phyloP scores from a whole-genome alignment of 2,797 vertebrate genomes.

The Bovichtus variegatus region DNA sequence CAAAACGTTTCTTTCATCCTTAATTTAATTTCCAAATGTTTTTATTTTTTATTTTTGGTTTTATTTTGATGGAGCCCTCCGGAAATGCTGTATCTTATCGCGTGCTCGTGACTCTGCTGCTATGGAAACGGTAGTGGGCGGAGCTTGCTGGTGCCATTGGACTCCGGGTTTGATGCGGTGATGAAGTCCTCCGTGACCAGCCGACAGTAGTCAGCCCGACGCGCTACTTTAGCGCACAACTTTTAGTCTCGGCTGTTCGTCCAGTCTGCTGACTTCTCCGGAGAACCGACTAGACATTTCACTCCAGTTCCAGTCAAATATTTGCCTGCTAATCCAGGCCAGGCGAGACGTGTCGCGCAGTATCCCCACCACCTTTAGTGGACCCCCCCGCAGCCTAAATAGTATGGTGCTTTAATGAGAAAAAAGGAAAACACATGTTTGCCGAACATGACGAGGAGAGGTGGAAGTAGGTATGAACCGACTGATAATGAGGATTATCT shows the following conservation, averaged over 20 bases:
- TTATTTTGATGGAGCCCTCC: conserved; percentile 53
- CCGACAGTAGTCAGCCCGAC: conserved; percentile 2
- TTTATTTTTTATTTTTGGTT: accelerated
- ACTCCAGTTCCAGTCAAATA: background rate
- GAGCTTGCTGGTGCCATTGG: conserved; percentile 64
- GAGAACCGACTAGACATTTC: background rate
- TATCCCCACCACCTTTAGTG: conserved; percentile 50
- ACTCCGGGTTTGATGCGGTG: conserved; percentile 58
- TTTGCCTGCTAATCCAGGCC: conserved; percentile 38
- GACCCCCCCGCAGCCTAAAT: conserved; percentile 27
- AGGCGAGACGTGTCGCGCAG: conserved; percentile 63
- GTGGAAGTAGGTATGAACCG: conserved; percentile 25
- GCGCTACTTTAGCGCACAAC: conserved; percentile 50
- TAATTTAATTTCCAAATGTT: background rate
- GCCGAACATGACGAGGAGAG: conserved; percentile 23
- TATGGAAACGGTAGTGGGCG: conserved; percentile 68
- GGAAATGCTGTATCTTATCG: background rate
- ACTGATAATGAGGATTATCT: conserved; percentile 28
- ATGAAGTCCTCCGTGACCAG: conserved; percentile 58
- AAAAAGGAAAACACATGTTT: conserved; percentile 27
- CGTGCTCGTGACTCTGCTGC: conserved; percentile 38
- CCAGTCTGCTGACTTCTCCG: background rate
- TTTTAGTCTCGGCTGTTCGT: conserved; percentile 33
- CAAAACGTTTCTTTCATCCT: background rate
- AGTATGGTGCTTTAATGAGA: conserved; percentile 30